A percentile compares a stretch with the other conserved stretches of the same genome.
These are phyloP conservation scores for Halichoerus grypus DNA, from an alignment of 2,113 vertebrate genomes.

Conservation along the genomic window DNA sequence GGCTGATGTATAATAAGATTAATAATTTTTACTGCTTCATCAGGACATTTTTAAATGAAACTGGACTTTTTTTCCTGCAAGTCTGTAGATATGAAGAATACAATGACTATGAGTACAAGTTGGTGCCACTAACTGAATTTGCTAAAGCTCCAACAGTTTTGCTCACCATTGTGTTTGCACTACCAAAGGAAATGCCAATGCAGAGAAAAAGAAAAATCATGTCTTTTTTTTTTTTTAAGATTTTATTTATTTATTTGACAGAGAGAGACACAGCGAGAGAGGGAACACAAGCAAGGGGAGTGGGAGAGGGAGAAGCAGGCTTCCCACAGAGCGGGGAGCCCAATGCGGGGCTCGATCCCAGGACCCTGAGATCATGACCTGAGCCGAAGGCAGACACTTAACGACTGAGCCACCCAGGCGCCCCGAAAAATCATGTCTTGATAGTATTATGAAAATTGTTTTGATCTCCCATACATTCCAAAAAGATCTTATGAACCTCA, in stretches of 20 bases:
- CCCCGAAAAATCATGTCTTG: not conserved
- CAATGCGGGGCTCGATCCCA: too few species aligned
- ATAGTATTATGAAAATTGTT: not conserved
- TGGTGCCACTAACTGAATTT: not conserved
- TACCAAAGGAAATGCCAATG: not conserved
- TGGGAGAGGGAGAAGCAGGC: too few species aligned
- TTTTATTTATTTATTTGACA: too few species aligned
- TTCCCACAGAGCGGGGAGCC: too few species aligned
- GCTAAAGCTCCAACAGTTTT: not conserved
- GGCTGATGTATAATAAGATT: not conserved
- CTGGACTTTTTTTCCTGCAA: not conserved
- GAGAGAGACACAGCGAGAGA: too few species aligned
- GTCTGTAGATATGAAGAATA: not conserved
- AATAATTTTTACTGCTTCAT: not conserved
- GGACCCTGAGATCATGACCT: too few species aligned
- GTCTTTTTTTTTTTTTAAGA: not conserved
- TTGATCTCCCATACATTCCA: not conserved
- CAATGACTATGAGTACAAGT: not conserved
- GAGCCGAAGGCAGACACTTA: too few species aligned
- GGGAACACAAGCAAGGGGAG: too few species aligned
- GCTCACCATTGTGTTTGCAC: not conserved
- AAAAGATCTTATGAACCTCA: not conserved
- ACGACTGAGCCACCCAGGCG: too few species aligned
- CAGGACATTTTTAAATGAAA: not conserved
- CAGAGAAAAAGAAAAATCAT: not conserved